phyloP scores from a whole-genome alignment of 1,140 invertebrate species.

The Drosophila athabasca region DNA sequence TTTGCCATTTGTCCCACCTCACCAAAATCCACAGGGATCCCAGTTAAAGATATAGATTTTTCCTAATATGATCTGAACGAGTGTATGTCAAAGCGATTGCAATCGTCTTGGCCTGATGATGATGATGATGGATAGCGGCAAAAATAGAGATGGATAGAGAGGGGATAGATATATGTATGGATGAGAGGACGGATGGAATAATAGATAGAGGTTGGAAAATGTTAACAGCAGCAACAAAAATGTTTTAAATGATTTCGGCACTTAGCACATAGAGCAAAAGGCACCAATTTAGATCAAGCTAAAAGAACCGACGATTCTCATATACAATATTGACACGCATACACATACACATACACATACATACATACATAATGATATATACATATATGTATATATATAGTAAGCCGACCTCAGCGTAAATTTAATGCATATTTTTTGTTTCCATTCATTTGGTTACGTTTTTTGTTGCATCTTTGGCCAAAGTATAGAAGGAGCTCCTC shows the following conservation, averaged over 20 bases:
- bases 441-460: slow-evolving; percentile 12
- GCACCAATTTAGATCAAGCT: slow-evolving; percentile 69
- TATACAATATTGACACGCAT: slow-evolving; percentile 42
- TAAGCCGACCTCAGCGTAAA: slow-evolving; percentile 45
- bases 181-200: neutral
- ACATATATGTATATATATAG: slow-evolving; percentile 47
- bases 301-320: slow-evolving; percentile 67
- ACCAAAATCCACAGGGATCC: no score
- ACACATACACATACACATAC: slow-evolving; percentile 39
- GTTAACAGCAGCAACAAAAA: slow-evolving; percentile 64
- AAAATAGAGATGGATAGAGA: neutral
- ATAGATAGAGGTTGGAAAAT: slow-evolving; percentile 33
- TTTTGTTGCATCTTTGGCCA: slow-evolving; percentile 16
- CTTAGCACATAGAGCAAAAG: slow-evolving; percentile 69
- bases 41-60: no score
- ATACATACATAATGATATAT: slow-evolving; percentile 19
- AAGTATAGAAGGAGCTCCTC: slow-evolving; percentile 3
- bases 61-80: slow-evolving; percentile 27
- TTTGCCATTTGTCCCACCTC: no score
- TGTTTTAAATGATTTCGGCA: slow-evolving; percentile 75
- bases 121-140: no score
- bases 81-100: slow-evolving; percentile 23
- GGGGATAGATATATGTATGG: neutral
- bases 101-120: slow-evolving; percentile 10
- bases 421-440: slow-evolving; percentile 20